phyloP scores from a whole-genome alignment of 2,888 invertebrate species.

The Heliothis peltigera region DNA sequence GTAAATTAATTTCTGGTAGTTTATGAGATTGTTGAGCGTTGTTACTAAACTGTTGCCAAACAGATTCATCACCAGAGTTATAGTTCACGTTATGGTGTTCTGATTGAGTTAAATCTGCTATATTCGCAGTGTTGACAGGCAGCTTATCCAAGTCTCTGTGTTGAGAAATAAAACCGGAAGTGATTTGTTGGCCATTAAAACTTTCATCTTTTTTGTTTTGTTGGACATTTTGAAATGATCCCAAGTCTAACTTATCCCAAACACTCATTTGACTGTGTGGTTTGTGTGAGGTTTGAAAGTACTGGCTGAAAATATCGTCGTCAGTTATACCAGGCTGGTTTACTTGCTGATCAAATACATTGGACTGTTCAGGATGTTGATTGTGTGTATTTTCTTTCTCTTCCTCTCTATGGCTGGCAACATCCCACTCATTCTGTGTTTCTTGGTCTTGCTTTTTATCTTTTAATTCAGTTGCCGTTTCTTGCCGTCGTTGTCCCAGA shows the following conservation, averaged over 20 bases:
- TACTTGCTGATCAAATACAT: constrained; percentile 32
- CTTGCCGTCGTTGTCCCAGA: constrained; percentile 59
- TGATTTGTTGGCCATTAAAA: constrained; percentile 9
- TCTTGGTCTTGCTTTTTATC: constrained; percentile 32
- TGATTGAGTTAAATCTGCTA: constrained; percentile 12
- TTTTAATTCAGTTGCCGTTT: constrained; percentile 32
- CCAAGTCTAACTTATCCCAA: constrained; percentile 48
- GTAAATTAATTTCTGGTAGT: constrained; percentile 16
- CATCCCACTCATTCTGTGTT: constrained; percentile 37
- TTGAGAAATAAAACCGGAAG: constrained; percentile 12
- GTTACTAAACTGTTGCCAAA: constrained; percentile 5
- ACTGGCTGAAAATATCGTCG: constrained; percentile 8
- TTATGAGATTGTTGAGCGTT: constrained; percentile 19
- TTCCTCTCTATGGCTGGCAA: constrained; percentile 10
- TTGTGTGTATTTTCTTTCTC: constrained; percentile 17
- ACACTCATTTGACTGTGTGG: constrained; percentile 19
- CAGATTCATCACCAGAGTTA: constrained; percentile 3
- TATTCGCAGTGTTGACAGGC: constrained; percentile 3
- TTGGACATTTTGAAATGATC: constrained; percentile 15
- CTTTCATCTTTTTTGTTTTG: constrained; percentile 18
- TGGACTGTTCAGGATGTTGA: constrained; percentile 19
- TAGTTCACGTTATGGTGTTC: constrained; percentile 11
- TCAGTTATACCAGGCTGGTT: constrained; percentile 12
- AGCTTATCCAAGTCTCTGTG: constrained; percentile 9
- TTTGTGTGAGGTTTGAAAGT: constrained; percentile 19